Base-by-base conservation (phyloP, 1,140 invertebrate genomes). In the Pseudobourletiella spinata region DNA sequence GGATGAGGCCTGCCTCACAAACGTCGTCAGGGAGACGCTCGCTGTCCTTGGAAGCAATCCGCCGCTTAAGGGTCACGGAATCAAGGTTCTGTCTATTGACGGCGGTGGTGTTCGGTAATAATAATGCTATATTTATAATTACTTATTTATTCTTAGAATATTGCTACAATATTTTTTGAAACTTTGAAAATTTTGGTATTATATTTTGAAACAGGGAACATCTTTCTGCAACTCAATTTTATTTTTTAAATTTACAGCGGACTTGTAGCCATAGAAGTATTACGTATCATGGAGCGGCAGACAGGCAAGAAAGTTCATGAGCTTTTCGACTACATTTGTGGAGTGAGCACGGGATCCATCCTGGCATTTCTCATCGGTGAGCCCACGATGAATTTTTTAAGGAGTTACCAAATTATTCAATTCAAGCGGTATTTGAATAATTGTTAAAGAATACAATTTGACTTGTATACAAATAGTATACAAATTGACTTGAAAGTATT, bases 271-370 rank as follows among this genome's bases (percentile, higher is more conserved):
- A 81, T 93, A 48, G 84, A 90, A 76, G 84, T 91, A 72, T 74
- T 94, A 42, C 82, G 83, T 61, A 83, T 85, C 67, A 74, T 93
- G 15, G 89, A 94, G 76, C 75, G 81, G 66, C 69, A 85, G 3
- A 87, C 85, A 24, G 84, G 84, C 1, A 81, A 82, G 67, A 77
- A 74, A 64, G 79, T 85, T 22, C 74, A 82, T 69, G 81, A 86
- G 67, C 75, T 86, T 73, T 96, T 96, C 77, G 93, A 96, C 76
- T 88, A 88, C 63, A 86, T 96, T 67, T 88, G 89, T 72, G 93
- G 93, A 8, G 91, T 95, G 15, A 62, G 60, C 29, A 95, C 92
- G 2, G 91, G 91, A 50, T 85, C 86, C 15, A 87, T 89, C 67
- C 77, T 89, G 18, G 82, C 84, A 8, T 80, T 81, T 68, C 79